A percentile compares a stretch with the other conserved stretches of the same genome.
Conservation (phyloP, 2,797 vertebrate species). For the Microctenopoma steveboyesi region DNA sequence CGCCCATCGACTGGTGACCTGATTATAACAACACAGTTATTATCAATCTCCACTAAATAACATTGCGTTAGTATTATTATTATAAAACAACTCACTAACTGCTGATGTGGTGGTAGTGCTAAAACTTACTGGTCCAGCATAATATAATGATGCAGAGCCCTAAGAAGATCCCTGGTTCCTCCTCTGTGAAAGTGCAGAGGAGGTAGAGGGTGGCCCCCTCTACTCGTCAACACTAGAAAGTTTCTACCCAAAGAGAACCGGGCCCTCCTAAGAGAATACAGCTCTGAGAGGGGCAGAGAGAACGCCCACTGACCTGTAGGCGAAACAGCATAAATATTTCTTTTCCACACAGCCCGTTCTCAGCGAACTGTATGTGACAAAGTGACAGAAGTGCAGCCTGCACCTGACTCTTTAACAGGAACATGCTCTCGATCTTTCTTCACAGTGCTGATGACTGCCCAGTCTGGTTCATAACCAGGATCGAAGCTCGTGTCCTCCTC, state of each 20-base stretch:
- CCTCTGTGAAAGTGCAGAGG: conserved; percentile 92
- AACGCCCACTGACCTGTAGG: conserved; percentile 85
- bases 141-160: conserved; percentile 87
- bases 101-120: neutral
- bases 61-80: too few relatives aligned
- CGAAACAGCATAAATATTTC: neutral
- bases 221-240: conserved; percentile 90
- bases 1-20: conserved; percentile 90
- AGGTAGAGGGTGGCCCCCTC: conserved; percentile 88
- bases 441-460: conserved; percentile 93
- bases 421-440: conserved; percentile 72
- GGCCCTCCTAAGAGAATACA: conserved; percentile 89
- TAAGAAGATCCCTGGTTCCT: conserved; percentile 88
- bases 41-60: too few relatives aligned
- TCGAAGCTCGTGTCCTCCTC: conserved; percentile 90
- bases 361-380: fast-evolving
- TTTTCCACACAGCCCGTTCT: neutral
- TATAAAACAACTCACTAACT: neutral
- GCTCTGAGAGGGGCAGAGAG: conserved; percentile 89
- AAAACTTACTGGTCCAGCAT: conserved; percentile 87
- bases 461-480: conserved; percentile 93
- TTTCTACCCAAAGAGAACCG: conserved; percentile 90
- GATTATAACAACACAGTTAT: conserved; percentile 15
- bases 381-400: neutral
- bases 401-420: conserved; percentile 76